Evolutionary conservation across 2,113 vertebrate genomes (phyloP).

Genomic region (Murina feae): DNA sequence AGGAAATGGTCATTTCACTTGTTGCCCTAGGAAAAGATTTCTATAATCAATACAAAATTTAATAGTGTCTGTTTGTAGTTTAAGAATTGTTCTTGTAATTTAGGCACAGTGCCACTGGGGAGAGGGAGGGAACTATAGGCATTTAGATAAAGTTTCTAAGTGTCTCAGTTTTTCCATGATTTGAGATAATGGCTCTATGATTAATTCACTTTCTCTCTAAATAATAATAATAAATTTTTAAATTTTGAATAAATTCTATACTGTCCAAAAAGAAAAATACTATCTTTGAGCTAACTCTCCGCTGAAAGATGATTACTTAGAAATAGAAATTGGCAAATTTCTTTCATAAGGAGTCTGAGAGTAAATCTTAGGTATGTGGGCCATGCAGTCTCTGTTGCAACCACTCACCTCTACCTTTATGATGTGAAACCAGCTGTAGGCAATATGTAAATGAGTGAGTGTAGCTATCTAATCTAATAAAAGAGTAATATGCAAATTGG

Average conservation of each 20-base stretch:
- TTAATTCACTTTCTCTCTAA: background rate
- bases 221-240: background rate
- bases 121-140: background rate
- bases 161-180: background rate
- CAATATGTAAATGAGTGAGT: background rate
- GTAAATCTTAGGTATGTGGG: background rate
- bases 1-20: background rate
- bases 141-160: background rate
- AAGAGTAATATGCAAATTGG: too few species aligned
- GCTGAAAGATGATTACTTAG: background rate
- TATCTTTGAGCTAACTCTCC: background rate
- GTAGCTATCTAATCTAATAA: background rate
- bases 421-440: background rate
- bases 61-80: background rate
- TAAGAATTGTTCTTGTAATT: background rate
- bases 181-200: background rate
- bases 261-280: constrained; percentile 33
- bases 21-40: background rate
- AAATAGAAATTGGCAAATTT: background rate
- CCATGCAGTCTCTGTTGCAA: background rate
- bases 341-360: background rate
- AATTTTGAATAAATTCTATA: background rate
- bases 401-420: background rate
- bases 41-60: background rate
- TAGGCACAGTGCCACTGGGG: background rate